Conservation (phyloP, 2,888 invertebrate genomes). For the Gonocerus acuteangulatus region DNA sequence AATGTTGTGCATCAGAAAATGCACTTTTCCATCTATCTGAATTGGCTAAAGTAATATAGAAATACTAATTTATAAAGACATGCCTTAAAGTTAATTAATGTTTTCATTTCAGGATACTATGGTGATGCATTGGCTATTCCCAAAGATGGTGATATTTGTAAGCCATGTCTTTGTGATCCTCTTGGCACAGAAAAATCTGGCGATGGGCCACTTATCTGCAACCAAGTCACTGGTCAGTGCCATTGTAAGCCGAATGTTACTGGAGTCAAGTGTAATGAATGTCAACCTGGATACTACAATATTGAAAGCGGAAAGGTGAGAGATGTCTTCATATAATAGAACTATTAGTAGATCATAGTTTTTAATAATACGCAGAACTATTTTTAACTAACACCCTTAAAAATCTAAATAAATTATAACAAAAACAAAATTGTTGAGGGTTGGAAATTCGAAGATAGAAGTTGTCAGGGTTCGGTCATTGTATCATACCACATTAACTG, state of each 20-base stretch:
- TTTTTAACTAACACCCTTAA: too few relatives aligned
- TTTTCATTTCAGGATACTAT: conserved; percentile 60
- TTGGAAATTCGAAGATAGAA: too few relatives aligned
- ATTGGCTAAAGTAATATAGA: too few relatives aligned
- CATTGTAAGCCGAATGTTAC: conserved; percentile 71
- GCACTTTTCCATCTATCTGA: too few relatives aligned
- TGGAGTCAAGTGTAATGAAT: conserved; percentile 74
- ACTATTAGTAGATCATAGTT: too few relatives aligned
- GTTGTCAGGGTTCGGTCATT: too few relatives aligned
- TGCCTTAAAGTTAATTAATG: too few relatives aligned
- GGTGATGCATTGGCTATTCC: conserved; percentile 80
- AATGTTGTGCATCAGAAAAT: too few relatives aligned
- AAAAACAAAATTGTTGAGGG: too few relatives aligned
- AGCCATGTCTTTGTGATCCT: conserved; percentile 78
- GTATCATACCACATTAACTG: too few relatives aligned
- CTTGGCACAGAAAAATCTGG: conserved; percentile 70
- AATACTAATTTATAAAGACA: too few relatives aligned
- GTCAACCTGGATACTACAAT: conserved; percentile 77
- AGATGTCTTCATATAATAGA: neutral
- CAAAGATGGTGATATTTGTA: conserved; percentile 77
- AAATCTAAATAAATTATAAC: too few relatives aligned
- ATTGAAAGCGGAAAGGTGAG: conserved; percentile 63
- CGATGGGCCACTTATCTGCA: conserved; percentile 63
- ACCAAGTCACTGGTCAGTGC: conserved; percentile 73
- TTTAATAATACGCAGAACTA: neutral